These are phyloP conservation scores for Nebria brevicollis DNA, from an alignment of 2,888 invertebrate species.

Conservation along the genomic window DNA sequence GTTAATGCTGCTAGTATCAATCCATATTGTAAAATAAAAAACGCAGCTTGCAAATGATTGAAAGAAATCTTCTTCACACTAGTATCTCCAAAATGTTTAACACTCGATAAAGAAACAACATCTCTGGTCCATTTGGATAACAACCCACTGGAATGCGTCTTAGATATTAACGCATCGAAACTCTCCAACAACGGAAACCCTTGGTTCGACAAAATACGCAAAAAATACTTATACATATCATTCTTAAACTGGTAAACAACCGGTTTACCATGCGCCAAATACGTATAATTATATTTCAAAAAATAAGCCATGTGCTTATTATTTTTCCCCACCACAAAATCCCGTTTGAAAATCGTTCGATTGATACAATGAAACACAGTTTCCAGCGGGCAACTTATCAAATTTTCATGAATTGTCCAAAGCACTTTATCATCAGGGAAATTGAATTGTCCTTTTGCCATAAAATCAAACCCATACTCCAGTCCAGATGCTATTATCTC, in stretches of 20 bases:
- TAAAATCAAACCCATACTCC: slow-evolving; percentile 27
- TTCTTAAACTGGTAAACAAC: slow-evolving; percentile 21
- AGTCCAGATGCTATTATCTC: slow-evolving; percentile 19
- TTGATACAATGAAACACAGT: slow-evolving; percentile 9
- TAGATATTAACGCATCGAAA: slow-evolving; percentile 4
- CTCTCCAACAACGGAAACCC: slow-evolving; percentile 28
- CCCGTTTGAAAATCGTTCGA: slow-evolving; percentile 2
- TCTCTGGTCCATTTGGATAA: slow-evolving; percentile 22
- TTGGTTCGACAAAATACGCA: slow-evolving; percentile 28
- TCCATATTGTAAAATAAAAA: slow-evolving; percentile 6
- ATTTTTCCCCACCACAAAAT: slow-evolving; percentile 21
- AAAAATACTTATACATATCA: neutral
- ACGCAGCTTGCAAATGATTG: slow-evolving; percentile 27
- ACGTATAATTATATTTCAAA: slow-evolving; percentile 6
- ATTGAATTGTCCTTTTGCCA: slow-evolving; percentile 28
- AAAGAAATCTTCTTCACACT: slow-evolving; percentile 4
- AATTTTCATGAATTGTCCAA: slow-evolving; percentile 24
- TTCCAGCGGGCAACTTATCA: slow-evolving; percentile 18
- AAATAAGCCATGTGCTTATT: slow-evolving; percentile 22
- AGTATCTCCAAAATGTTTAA: neutral
- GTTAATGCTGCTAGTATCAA: neutral
- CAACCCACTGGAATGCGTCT: neutral
- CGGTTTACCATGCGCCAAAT: neutral
- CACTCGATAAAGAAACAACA: slow-evolving; percentile 10
- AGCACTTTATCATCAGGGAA: slow-evolving; percentile 17